phyloP scores from a whole-genome alignment of 2,113 vertebrate species.

The human region DNA sequence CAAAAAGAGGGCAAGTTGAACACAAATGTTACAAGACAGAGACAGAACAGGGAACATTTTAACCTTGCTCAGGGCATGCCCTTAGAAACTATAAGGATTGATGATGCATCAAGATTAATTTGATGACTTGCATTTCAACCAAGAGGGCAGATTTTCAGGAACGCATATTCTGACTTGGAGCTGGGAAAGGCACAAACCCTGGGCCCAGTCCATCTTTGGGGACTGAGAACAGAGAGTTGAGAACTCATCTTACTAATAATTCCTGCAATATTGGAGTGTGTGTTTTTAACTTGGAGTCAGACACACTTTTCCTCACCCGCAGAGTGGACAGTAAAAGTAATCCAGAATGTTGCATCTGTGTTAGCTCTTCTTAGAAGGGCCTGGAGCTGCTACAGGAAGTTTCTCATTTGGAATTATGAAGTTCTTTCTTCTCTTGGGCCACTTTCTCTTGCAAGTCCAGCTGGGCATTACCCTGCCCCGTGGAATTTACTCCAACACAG shows the following conservation, averaged over 20 bases:
- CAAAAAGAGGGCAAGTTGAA: neutral
- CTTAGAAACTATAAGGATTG: neutral
- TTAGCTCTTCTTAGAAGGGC: neutral
- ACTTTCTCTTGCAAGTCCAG: neutral
- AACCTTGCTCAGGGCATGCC: neutral
- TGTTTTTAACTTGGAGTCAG: slow-evolving; percentile 25
- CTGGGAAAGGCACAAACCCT: neutral
- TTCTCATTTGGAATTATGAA: neutral
- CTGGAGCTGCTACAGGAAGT: neutral
- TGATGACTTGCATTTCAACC: neutral
- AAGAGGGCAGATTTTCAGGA: neutral
- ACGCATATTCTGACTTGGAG: neutral
- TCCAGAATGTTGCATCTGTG: neutral
- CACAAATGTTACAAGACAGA: neutral
- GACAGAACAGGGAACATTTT: neutral
- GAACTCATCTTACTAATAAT: neutral
- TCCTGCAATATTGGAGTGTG: neutral
- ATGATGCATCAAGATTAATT: neutral
- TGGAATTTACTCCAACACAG: neutral
- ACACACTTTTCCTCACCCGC: slow-evolving; percentile 48
- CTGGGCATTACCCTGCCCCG: neutral
- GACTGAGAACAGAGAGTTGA: neutral
- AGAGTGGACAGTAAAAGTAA: slow-evolving; percentile 36
- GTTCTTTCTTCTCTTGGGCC: neutral
- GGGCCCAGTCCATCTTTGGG: neutral